Percentiles rank a stretch among this genome's conserved stretches.
Conservation (phyloP, 2,113 vertebrate species). For the Xenopus borealis region DNA sequence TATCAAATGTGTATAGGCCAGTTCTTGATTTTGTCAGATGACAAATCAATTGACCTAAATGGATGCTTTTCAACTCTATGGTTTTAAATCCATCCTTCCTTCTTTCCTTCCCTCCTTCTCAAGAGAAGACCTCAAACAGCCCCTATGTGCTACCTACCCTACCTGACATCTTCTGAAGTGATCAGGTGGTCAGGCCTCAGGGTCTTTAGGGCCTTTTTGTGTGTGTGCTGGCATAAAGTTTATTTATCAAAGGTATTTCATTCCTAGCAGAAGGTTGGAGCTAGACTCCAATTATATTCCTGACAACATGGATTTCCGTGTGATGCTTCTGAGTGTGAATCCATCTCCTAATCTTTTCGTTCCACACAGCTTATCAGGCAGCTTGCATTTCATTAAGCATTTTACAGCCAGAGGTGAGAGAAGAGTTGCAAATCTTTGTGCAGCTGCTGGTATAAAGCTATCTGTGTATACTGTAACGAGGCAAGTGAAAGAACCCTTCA, state of each 20-base stretch:
- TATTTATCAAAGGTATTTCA: conserved; percentile 30
- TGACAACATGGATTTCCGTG: conserved; percentile 38
- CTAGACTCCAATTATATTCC: conserved; percentile 39
- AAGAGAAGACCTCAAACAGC: neutral
- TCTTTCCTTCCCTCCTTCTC: no score
- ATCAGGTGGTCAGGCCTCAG: conserved; percentile 16
- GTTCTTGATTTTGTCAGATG: no score
- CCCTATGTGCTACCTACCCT: neutral
- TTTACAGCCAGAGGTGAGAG: conserved; percentile 33
- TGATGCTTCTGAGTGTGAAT: conserved; percentile 27
- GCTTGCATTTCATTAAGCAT: conserved; percentile 29
- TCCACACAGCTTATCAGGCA: conserved; percentile 29
- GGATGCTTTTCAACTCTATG: no score
- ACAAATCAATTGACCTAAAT: no score
- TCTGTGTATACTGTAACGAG: conserved; percentile 14
- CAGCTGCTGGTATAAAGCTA: conserved; percentile 16
- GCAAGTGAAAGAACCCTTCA: conserved; percentile 29
- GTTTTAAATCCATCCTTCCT: no score
- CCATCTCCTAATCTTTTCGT: conserved; percentile 37
- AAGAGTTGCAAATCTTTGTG: conserved; percentile 9
- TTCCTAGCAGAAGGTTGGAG: conserved; percentile 27
- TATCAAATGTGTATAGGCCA: no score
- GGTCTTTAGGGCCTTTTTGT: conserved; percentile 15
- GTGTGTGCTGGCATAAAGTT: neutral
- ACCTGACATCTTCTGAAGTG: conserved; percentile 11